Conservation (phyloP, 2,888 invertebrate species). For the Lycophotia porphyrea region DNA sequence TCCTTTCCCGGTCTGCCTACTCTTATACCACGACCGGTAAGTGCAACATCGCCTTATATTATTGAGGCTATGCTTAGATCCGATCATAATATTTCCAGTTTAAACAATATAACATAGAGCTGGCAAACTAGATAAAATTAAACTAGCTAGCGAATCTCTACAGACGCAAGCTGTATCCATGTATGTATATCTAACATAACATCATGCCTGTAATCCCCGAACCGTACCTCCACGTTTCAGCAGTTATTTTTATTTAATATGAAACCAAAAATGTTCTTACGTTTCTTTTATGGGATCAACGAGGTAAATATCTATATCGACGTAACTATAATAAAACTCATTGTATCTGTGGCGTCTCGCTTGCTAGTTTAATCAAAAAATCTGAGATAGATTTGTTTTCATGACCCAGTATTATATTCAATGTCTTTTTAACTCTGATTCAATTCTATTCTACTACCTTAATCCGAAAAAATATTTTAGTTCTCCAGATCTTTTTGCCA, state of each 20-base stretch:
- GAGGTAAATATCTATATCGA: too few relatives aligned
- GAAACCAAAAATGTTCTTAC: too few relatives aligned
- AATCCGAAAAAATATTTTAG: not conserved
- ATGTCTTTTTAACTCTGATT: not conserved
- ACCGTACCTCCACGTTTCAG: too few relatives aligned
- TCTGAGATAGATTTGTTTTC: too few relatives aligned
- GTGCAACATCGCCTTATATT: conserved; percentile 17
- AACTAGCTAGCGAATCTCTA: not conserved
- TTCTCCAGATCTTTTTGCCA: not conserved
- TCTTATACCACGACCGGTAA: conserved; percentile 8
- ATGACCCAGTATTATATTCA: not conserved
- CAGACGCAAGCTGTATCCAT: not conserved
- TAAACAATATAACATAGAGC: not conserved
- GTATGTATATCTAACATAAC: not conserved
- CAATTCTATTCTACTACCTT: not conserved
- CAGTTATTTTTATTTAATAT: too few relatives aligned
- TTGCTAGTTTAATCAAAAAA: too few relatives aligned
- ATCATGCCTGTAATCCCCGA: not conserved
- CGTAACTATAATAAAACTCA: too few relatives aligned
- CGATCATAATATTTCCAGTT: not conserved
- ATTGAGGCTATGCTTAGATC: conserved; percentile 6
- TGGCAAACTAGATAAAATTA: not conserved
- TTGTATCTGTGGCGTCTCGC: too few relatives aligned
- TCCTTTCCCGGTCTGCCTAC: conserved; percentile 41
- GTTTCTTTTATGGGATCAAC: too few relatives aligned